Conservation (phyloP, 1,140 invertebrate genomes). For the Delia radicum region DNA sequence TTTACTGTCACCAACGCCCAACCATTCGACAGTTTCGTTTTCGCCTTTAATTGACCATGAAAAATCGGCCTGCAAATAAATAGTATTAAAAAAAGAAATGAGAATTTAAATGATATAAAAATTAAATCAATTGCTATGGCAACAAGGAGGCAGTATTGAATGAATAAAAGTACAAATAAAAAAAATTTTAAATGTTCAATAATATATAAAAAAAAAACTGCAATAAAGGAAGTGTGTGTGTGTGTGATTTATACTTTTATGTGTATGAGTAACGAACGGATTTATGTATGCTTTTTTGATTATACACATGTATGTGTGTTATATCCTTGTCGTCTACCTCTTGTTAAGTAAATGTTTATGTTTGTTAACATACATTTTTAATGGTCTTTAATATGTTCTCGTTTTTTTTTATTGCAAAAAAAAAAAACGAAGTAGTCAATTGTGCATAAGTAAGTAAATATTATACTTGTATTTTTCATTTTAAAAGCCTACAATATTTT, state of each 20-base stretch:
- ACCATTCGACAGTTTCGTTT: slow-evolving; percentile 71
- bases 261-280: too few relatives aligned
- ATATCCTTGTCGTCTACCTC: not conserved
- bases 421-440: not conserved
- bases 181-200: not conserved
- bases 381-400: not conserved
- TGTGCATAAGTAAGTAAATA: not conserved
- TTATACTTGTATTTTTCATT: not conserved
- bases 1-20: slow-evolving; percentile 39
- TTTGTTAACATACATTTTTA: not conserved
- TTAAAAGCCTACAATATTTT: too few relatives aligned
- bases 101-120: not conserved
- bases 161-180: not conserved
- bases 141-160: not conserved
- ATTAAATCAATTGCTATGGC: not conserved
- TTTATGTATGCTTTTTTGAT: too few relatives aligned
- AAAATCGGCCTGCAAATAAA: slow-evolving; percentile 64
- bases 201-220: too few relatives aligned
- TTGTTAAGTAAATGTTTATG: not conserved
- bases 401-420: not conserved
- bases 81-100: not conserved
- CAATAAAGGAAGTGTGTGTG: too few relatives aligned
- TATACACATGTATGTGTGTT: not conserved
- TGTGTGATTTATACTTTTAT: too few relatives aligned
- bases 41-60: slow-evolving; percentile 80